Percentiles rank a stretch among this genome's conserved stretches.
Evolutionary conservation across 2,797 vertebrate genomes (phyloP).

Genomic region (Agapornis canus): DNA sequence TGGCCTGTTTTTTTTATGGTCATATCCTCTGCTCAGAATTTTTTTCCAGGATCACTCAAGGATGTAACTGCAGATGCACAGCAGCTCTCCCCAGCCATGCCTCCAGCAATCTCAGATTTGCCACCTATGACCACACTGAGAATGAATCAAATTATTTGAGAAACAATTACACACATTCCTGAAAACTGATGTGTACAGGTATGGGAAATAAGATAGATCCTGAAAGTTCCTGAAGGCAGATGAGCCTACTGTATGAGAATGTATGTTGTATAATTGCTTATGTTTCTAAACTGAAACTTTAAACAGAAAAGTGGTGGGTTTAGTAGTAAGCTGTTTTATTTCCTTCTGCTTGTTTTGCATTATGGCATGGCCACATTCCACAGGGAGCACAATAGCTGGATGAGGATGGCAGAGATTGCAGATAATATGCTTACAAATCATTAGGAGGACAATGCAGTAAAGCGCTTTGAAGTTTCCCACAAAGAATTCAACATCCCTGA

Average conservation of each 20-base stretch:
- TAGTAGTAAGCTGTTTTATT: background rate
- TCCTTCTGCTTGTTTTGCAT: background rate
- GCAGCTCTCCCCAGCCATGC: background rate
- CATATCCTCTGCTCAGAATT: background rate
- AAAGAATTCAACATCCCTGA: background rate
- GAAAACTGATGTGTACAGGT: background rate
- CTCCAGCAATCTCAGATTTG: background rate
- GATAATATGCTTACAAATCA: background rate
- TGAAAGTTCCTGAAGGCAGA: background rate
- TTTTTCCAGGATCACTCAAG: background rate
- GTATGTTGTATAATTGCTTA: background rate
- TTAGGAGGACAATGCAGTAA: background rate
- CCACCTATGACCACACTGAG: background rate
- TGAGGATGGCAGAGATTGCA: background rate
- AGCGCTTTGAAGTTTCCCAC: background rate
- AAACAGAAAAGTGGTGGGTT: background rate
- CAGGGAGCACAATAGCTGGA: slow-evolving; percentile 1
- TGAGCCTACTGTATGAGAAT: background rate
- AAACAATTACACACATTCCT: background rate
- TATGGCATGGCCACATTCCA: background rate
- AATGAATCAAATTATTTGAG: background rate
- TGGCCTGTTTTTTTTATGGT: background rate
- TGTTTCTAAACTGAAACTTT: background rate
- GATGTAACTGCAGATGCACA: background rate
- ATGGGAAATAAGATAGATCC: background rate